These are phyloP conservation scores for Struthidea cinerea DNA, from an alignment of 2,113 vertebrate species.

Conservation along the genomic window DNA sequence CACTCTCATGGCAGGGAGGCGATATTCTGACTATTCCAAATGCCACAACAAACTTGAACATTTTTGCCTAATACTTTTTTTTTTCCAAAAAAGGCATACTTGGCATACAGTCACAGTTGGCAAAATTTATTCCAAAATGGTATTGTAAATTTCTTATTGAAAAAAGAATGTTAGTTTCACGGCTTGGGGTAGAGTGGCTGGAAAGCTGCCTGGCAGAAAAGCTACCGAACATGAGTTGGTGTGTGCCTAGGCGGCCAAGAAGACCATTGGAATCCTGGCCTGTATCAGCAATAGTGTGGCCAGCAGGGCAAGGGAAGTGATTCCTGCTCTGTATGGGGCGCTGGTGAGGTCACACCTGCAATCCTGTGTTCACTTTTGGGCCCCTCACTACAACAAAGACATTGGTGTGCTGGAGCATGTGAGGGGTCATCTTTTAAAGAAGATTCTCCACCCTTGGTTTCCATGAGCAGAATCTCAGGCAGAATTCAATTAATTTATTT, in stretches of 20 bases:
- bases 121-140: neutral
- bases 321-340: accelerated
- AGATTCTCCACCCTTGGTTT: neutral
- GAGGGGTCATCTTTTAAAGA: neutral
- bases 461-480: neutral
- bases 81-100: neutral
- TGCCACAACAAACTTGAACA: accelerated
- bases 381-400: neutral
- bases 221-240: neutral
- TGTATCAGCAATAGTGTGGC: neutral
- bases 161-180: neutral
- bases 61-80: neutral
- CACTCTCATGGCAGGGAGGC: neutral
- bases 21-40: neutral
- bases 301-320: neutral
- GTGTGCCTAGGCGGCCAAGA: neutral
- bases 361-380: neutral
- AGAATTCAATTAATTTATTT: neutral
- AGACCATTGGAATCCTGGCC: neutral
- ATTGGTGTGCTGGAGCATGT: neutral
- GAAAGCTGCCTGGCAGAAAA: neutral
- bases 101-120: neutral
- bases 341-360: neutral
- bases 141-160: neutral
- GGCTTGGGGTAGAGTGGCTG: neutral